Percentiles rank a stretch among this genome's conserved stretches.
phyloP scores from a whole-genome alignment of 2,888 invertebrate genomes.

The Apotomis turbidana region DNA sequence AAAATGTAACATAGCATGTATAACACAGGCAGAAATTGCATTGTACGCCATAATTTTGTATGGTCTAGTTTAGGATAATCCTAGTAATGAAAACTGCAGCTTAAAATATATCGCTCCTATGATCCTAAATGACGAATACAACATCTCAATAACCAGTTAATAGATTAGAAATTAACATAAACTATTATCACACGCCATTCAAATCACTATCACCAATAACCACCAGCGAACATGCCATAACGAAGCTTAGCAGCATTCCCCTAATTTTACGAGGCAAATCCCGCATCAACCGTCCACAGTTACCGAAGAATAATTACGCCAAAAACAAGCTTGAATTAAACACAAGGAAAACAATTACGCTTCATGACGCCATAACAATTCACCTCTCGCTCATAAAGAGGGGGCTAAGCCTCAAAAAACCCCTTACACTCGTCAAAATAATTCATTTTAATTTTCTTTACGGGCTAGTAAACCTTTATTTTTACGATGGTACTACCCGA shows the following conservation, averaged over 20 bases:
- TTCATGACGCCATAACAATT: slow-evolving; percentile 71
- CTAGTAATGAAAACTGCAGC: slow-evolving; percentile 1
- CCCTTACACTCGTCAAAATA: slow-evolving; percentile 81
- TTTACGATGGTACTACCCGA: slow-evolving; percentile 75
- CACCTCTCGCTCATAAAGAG: slow-evolving; percentile 63
- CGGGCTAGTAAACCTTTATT: slow-evolving; percentile 83
- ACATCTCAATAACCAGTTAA: slow-evolving; percentile 10
- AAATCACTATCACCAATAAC: slow-evolving; percentile 26
- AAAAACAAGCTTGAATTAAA: slow-evolving; percentile 50
- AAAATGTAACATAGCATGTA: no score
- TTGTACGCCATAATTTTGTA: no score
- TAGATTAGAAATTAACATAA: slow-evolving; percentile 20
- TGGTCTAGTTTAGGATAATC: no score
- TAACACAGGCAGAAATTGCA: no score
- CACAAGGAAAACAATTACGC: slow-evolving; percentile 68
- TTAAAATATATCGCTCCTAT: background rate
- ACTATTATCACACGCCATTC: slow-evolving; percentile 30
- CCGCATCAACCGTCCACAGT: slow-evolving; percentile 44
- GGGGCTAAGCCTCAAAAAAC: slow-evolving; percentile 61
- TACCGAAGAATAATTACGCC: slow-evolving; percentile 47
- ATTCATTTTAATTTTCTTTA: slow-evolving; percentile 85
- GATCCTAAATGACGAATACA: background rate
- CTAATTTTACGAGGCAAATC: slow-evolving; percentile 45
- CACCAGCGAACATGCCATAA: slow-evolving; percentile 30
- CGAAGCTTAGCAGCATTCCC: slow-evolving; percentile 43